Conservation (phyloP, 1,140 invertebrate species). For the Tribolium madens region DNA sequence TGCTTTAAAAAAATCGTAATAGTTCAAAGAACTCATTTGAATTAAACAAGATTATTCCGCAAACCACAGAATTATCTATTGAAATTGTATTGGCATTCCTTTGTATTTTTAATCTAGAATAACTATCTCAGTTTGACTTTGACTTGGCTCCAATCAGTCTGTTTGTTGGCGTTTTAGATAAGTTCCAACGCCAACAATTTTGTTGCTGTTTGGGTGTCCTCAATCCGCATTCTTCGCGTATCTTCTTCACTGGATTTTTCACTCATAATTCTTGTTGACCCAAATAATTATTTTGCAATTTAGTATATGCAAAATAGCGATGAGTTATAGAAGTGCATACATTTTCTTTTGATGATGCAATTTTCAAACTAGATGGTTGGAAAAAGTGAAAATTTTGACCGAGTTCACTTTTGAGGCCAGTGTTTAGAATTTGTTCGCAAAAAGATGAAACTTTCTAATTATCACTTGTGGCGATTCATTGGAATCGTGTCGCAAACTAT, state of each 20-base stretch:
- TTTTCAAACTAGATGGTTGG: not conserved
- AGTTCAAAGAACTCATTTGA: not conserved
- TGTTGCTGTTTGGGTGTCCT: slow-evolving; percentile 1
- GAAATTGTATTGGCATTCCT: not conserved
- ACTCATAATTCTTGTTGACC: slow-evolving; percentile 6
- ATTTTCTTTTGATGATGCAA: slow-evolving; percentile 1
- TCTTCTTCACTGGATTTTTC: slow-evolving; percentile 17
- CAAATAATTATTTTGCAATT: slow-evolving; percentile 28
- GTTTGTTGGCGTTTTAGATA: no score
- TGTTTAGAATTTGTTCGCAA: not conserved
- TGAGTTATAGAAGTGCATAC: slow-evolving; percentile 22
- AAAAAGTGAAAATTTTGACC: slow-evolving; percentile 29
- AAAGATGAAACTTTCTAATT: slow-evolving; percentile 33
- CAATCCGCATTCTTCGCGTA: slow-evolving; percentile 18
- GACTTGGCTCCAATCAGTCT: not conserved
- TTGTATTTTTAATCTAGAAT: not conserved
- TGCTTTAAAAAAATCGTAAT: no score
- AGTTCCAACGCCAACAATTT: not conserved
- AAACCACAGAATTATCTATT: not conserved
- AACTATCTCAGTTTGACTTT: not conserved
- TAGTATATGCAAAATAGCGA: not conserved
- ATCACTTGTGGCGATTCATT: slow-evolving; percentile 23
- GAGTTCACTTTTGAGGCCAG: slow-evolving; percentile 22
- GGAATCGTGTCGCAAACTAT: slow-evolving; percentile 19
- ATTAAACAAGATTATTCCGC: not conserved